Base-by-base conservation (phyloP, 2,113 vertebrate genomes). In the Pycnonotus jocosus region DNA sequence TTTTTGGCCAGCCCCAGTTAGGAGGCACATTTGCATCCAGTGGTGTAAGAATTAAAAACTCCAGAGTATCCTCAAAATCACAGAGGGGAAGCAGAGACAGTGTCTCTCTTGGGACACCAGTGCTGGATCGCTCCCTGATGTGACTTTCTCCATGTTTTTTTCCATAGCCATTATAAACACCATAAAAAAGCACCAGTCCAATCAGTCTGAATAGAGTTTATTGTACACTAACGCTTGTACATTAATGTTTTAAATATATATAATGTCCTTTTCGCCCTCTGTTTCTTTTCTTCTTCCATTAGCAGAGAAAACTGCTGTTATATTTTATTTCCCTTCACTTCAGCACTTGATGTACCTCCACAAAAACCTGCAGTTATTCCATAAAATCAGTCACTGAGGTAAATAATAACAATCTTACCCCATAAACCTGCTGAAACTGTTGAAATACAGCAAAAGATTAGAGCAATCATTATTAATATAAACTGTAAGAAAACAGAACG, bases 381-480 rank as follows among this genome's bases (percentile, higher is more conserved):
- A 94, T 95, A 97, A 97, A 97, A 66, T 76, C 92, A 97, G 94
- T 96, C 93, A 90, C 83, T 57, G 80, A 94, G 74, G 96, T 91
- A 95, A 97, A 95, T 96, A 97, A 97, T 95, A 95, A 95, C 77
- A 97, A 97, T 93, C 79, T 77, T 91, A 54, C 37, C 81, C 60
- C 87, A 96, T 97, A 97, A 98, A 97, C 93, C 95, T 97, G 93
- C 92, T 97, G 91, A 97, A 97, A 95, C 89, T 80, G 83, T 95
- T 96, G 95, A 97, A 97, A 97, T 92, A 92, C 94, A 73, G 76
- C 79, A 96, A 96, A 94, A 94, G 58, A 97, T 97, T 96, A 96
- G 79, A 91, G 85, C 82, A 93, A 96, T 94, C 82, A 40, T 80
- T 94, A 95, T 95, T 95, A 96, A 76, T 72, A 92, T 76, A 92